phyloP scores from a whole-genome alignment of 2,113 vertebrate species.

The Dicrurus megarhynchus region DNA sequence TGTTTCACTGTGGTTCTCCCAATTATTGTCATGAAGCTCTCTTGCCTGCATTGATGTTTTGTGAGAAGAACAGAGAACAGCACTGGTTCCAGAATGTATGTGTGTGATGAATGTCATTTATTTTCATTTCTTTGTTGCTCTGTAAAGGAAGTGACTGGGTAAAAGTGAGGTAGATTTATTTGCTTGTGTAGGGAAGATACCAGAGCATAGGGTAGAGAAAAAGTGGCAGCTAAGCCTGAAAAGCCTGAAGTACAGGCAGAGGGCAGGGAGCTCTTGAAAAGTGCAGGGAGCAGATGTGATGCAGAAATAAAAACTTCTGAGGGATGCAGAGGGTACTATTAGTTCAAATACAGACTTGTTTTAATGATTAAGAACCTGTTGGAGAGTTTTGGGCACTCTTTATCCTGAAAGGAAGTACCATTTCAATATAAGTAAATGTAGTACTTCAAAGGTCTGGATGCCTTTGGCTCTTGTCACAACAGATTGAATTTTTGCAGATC shows the following conservation, averaged over 20 bases:
- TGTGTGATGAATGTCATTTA: background rate
- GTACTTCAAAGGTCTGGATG: background rate
- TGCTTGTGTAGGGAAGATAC: background rate
- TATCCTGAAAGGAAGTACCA: background rate
- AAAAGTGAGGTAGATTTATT: background rate
- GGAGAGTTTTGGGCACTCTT: background rate
- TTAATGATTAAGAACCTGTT: background rate
- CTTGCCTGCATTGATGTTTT: background rate
- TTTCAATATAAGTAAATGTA: background rate
- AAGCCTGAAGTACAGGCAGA: background rate
- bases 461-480: constrained; percentile 3
- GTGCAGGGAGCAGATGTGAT: background rate
- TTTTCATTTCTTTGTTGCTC: background rate
- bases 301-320: background rate
- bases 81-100: background rate
- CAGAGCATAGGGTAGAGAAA: background rate
- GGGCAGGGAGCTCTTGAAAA: background rate
- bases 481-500: background rate
- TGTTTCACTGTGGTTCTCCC: background rate
- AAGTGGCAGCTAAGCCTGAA: background rate
- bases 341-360: background rate
- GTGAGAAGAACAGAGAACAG: background rate
- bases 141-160: background rate
- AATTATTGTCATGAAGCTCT: background rate
- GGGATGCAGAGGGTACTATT: background rate